phyloP scores from a whole-genome alignment of 1,140 invertebrate species.

The Oryctes rhinoceros region DNA sequence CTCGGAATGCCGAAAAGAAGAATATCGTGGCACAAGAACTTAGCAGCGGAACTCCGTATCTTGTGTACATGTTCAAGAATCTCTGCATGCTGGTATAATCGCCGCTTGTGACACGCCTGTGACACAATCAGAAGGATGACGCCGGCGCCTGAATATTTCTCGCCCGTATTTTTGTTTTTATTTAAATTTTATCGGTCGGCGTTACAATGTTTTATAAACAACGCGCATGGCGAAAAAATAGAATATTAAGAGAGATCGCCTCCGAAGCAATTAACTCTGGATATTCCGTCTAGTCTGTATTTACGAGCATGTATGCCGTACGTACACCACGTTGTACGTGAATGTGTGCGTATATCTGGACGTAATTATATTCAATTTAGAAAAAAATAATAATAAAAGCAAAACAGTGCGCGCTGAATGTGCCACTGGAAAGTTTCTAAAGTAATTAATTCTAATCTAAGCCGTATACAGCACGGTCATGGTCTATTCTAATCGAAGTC shows the following conservation, averaged over 20 bases:
- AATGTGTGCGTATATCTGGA: background rate
- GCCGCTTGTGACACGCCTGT: constrained; percentile 19
- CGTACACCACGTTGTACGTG: background rate
- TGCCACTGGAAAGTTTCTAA: background rate
- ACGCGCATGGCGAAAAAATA: constrained; percentile 10
- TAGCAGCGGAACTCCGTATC: background rate
- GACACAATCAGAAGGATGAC: constrained; percentile 33
- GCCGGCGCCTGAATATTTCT: constrained; percentile 30
- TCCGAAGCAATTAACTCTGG: constrained; percentile 13
- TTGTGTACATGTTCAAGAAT: background rate
- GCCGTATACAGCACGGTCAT: background rate
- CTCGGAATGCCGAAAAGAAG: too few species aligned
- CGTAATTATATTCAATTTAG: constrained; percentile 19
- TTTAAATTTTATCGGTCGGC: constrained; percentile 24
- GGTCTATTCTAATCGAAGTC: background rate
- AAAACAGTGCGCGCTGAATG: background rate
- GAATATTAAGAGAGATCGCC: constrained; percentile 4
- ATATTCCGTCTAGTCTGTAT: constrained; percentile 11
- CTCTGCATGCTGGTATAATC: background rate
- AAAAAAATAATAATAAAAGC: background rate
- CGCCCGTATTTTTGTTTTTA: constrained; percentile 33
- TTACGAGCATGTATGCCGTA: background rate
- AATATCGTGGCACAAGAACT: too few species aligned
- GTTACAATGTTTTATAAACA: constrained; percentile 31
- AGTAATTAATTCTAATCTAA: constrained; percentile 17